Evolutionary conservation across 2,797 vertebrate genomes (phyloP).

Genomic region (Myotis daubentonii): DNA sequence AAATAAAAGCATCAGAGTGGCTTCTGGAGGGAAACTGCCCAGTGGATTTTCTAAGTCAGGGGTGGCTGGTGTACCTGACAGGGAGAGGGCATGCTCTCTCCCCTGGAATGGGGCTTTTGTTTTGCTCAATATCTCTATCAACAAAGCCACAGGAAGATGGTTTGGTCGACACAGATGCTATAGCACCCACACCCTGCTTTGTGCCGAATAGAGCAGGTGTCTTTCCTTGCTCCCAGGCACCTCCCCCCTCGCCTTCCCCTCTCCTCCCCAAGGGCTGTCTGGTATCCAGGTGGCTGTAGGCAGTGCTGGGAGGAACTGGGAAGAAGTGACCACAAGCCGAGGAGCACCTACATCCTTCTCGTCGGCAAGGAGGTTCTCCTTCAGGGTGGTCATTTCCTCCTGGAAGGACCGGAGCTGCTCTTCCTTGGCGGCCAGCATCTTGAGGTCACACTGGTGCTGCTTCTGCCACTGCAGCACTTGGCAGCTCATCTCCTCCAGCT

Average conservation of each 20-base stretch:
- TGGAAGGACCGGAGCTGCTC: constrained; percentile 85
- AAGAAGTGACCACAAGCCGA: background rate
- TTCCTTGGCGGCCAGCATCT: constrained; percentile 83
- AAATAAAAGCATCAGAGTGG: background rate
- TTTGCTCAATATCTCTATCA: constrained; percentile 71
- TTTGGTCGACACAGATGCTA: background rate
- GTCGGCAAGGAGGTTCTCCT: constrained; percentile 83
- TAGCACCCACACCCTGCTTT: background rate
- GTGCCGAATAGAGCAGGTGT: background rate
- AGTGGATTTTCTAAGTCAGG: background rate
- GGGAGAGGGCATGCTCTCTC: constrained; percentile 68
- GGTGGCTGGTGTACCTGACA: constrained; percentile 45
- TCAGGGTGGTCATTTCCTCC: constrained; percentile 85
- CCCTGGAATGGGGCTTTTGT: constrained; percentile 65
- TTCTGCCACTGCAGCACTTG: constrained; percentile 84
- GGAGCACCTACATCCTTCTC: constrained; percentile 79
- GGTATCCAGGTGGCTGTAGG: background rate
- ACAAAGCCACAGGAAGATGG: background rate
- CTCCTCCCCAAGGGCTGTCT: background rate
- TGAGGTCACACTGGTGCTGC: constrained; percentile 81
- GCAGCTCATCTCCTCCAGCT: constrained; percentile 81
- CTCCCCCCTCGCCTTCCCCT: too few relatives aligned
- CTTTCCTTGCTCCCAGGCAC: background rate
- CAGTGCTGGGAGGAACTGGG: background rate
- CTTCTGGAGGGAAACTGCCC: background rate